Conservation (phyloP, 2,113 vertebrate species). For the Pachycephala philippinensis region DNA sequence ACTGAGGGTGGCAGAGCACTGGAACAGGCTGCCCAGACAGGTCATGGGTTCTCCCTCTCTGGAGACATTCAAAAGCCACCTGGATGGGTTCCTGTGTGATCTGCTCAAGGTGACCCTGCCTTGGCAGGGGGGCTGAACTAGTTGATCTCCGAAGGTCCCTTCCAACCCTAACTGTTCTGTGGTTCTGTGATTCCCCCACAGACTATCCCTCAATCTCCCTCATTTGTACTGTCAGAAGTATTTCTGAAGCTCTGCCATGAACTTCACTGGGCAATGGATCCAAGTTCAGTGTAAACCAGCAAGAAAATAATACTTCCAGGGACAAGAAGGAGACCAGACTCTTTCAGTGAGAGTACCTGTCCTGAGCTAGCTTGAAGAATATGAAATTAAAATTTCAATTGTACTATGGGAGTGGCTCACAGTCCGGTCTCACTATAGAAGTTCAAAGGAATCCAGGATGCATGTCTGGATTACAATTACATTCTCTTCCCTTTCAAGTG, state of each 20-base stretch:
- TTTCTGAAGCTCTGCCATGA: not conserved
- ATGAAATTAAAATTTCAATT: not conserved
- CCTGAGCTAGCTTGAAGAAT: not conserved
- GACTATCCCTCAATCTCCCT: accelerated
- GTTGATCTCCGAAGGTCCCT: not conserved
- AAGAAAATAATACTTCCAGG: not conserved
- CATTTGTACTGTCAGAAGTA: not conserved
- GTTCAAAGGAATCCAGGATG: not conserved
- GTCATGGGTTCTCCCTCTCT: accelerated
- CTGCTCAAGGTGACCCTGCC: not conserved
- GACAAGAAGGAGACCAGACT: not conserved
- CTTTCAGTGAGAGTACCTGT: not conserved
- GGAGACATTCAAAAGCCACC: not conserved
- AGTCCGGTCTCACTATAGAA: not conserved
- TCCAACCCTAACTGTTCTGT: not conserved
- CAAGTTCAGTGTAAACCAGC: not conserved
- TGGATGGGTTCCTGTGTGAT: not conserved
- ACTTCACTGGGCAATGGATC: not conserved
- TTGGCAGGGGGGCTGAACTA: not conserved
- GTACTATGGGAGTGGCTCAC: not conserved
- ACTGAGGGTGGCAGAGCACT: not conserved
- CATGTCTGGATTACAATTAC: not conserved
- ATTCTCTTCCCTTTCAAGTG: not conserved
- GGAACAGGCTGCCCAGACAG: not conserved
- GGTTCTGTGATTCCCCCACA: not conserved